Evolutionary conservation across 1,140 invertebrate species (phyloP), one percentile per base, ranked within the genome.

Genomic region (Phenacoccus solenopsis): DNA sequence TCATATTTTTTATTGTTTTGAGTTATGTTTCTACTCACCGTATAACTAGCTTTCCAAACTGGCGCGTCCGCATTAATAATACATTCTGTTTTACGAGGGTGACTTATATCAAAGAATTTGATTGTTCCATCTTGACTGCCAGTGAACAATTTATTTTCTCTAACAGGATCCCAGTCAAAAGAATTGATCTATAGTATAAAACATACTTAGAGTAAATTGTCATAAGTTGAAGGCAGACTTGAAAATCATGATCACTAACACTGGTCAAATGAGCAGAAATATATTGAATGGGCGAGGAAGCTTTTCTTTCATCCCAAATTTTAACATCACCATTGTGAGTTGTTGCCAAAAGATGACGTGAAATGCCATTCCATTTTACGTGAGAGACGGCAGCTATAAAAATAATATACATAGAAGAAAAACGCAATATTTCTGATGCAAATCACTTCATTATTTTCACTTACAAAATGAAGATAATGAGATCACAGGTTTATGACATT

Each of bases 281-380:
- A 74, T 97, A 98, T 75, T 94, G 90, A 0, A 94, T 82, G 1
- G 94, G 94, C 70, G 86, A 84, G 61, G 87, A 89, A 67, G 87
- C 86, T 82, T 96, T 95, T 73, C 95, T 83, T 74, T 91, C 88
- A 79, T 98, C 96, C 94, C 94, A 98, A 72, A 98, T 86, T 79
- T 94, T 89, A 9, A 97, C 86, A 80, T 98, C 94, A 16, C 93
- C 94, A 78, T 96, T 94, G 79, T 98, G 94, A 67, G 94, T 90
- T 57, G 94, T 96, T 1, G 95, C 94, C 73, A 98, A 81, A 67
- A 92, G 82, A 78, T 95, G 83, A 13, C 86, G 83, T 9, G 88
- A 88, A 28, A 94, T 84, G 75, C 89, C 86, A 79, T 96, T 96
- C 89, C 95, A 98, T 77, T 91, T 87, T 0, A 97, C 94, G 83